Conservation (phyloP, 2,113 vertebrate species). For the Eira barbara region DNA sequence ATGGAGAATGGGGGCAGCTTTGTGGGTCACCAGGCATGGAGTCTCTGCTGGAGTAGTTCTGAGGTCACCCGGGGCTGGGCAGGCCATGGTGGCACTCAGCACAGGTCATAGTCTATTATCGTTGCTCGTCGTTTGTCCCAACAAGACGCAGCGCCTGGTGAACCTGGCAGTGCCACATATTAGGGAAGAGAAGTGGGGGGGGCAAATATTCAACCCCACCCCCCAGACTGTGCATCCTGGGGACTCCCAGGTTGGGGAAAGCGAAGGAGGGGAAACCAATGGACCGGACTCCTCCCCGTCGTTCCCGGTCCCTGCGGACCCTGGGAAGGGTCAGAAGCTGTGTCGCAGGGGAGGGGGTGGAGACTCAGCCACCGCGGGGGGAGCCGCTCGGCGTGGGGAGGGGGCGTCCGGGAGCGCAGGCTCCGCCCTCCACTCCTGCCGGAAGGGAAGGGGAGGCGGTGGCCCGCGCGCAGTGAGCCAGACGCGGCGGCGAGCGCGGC, state of each 20-base stretch:
- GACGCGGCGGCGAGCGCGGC: slow-evolving; percentile 40
- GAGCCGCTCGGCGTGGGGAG: slow-evolving; percentile 18
- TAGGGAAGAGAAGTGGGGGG: not conserved
- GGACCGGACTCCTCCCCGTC: not conserved
- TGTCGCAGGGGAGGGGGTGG: not conserved
- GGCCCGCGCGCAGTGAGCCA: slow-evolving; percentile 54
- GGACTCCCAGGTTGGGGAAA: not conserved
- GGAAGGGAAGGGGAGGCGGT: slow-evolving; percentile 70
- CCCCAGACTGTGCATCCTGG: not conserved
- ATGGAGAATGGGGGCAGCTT: not conserved
- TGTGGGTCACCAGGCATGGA: too few species aligned
- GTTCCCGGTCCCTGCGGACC: not conserved
- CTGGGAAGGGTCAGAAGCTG: not conserved
- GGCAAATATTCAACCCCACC: not conserved
- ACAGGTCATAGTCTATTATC: not conserved
- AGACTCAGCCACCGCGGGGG: not conserved
- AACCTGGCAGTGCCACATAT: not conserved
- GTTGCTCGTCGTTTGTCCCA: too few species aligned
- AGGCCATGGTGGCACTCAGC: not conserved
- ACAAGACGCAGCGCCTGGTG: too few species aligned
- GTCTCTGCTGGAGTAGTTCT: not conserved
- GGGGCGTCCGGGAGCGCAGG: slow-evolving; percentile 73
- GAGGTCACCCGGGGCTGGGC: not conserved
- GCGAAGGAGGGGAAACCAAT: not conserved
- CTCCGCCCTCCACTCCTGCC: slow-evolving; percentile 81